phyloP scores from a whole-genome alignment of 2,113 vertebrate species.

The Grammomys surdaster region DNA sequence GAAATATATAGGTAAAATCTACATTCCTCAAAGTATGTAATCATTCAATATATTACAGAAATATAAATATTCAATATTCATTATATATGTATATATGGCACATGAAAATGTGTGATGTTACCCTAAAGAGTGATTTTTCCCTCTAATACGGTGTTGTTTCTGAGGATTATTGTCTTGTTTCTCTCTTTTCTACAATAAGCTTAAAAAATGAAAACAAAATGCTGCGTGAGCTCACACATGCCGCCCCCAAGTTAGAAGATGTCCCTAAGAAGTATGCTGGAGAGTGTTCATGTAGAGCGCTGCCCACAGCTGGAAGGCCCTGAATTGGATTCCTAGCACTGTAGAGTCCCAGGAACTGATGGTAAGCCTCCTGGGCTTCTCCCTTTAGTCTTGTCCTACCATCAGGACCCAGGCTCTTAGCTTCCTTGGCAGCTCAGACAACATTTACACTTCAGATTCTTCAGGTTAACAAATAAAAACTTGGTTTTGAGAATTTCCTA shows the following conservation, averaged over 20 bases:
- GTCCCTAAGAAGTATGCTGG: background rate
- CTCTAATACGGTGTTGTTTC: background rate
- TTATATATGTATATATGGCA: background rate
- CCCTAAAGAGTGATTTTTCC: background rate
- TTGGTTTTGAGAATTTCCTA: background rate
- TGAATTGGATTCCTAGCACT: background rate
- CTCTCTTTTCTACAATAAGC: slow-evolving; percentile 4
- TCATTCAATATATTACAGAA: slow-evolving; percentile 8
- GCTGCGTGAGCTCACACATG: background rate
- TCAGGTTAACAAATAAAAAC: background rate
- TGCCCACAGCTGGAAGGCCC: no score
- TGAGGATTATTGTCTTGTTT: slow-evolving; percentile 10
- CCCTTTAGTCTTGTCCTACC: background rate
- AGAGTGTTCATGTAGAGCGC: fast-evolving
- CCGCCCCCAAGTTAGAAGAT: background rate
- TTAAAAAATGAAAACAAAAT: slow-evolving; percentile 13
- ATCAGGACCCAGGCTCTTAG: background rate
- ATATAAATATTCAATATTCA: background rate
- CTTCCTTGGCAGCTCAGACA: background rate
- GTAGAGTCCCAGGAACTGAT: background rate
- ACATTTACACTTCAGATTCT: background rate
- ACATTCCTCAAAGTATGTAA: background rate
- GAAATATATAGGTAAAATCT: slow-evolving; percentile 30
- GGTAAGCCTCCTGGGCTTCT: background rate
- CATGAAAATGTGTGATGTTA: slow-evolving; percentile 1